Evolutionary conservation across 2,888 invertebrate genomes (phyloP).

Genomic region (Phortica magna): DNA sequence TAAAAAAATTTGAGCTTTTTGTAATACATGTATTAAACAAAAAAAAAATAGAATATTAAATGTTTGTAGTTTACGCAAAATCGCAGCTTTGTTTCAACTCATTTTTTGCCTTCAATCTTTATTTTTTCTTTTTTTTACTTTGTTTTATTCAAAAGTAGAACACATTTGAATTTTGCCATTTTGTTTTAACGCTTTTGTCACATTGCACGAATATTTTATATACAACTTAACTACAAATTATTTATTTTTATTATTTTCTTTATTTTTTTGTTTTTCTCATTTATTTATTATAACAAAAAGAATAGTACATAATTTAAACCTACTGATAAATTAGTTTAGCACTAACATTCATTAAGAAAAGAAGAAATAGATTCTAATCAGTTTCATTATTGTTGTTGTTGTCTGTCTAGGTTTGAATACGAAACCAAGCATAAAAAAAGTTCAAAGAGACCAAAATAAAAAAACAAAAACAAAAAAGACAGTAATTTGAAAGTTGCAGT

Average conservation of each 20-base stretch:
- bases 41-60: neutral
- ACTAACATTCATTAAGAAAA: neutral
- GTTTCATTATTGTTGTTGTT: conserved; percentile 76
- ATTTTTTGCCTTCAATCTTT: neutral
- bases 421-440: conserved; percentile 44
- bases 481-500: conserved; percentile 15
- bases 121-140: neutral
- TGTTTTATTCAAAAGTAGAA: neutral
- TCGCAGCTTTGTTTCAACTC: neutral
- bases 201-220: conserved; percentile 4
- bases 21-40: neutral
- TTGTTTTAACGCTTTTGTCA: conserved; percentile 39
- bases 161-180: conserved; percentile 7
- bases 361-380: conserved; percentile 62
- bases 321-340: neutral
- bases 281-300: conserved; percentile 37
- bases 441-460: conserved; percentile 36
- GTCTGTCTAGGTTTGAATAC: conserved; percentile 73
- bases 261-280: conserved; percentile 48
- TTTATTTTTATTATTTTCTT: conserved; percentile 16
- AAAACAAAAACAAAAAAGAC: conserved; percentile 41
- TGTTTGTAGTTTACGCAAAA: neutral
- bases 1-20: neutral
- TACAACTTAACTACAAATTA: too few species aligned
- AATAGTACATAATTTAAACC: neutral